Percentiles rank a stretch among this genome's conserved stretches.
Evolutionary conservation across 2,797 vertebrate species (phyloP).

Genomic region (Hoplostethus mediterraneus): DNA sequence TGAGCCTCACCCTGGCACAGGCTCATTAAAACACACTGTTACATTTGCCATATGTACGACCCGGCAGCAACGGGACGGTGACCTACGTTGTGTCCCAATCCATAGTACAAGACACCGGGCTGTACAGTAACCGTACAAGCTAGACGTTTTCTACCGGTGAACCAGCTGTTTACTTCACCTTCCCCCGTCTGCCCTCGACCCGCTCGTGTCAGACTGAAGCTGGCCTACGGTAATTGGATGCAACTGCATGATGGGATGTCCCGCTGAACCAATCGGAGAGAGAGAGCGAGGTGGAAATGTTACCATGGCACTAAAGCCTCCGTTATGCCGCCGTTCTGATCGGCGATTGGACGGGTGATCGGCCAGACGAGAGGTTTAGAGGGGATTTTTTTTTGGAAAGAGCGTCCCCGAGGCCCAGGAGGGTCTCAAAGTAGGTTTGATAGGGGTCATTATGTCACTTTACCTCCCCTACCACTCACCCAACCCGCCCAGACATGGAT

Average conservation of each 20-base stretch:
- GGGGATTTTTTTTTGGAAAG: slow-evolving; percentile 53
- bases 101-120: slow-evolving; percentile 25
- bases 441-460: slow-evolving; percentile 50
- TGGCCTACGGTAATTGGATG: slow-evolving; percentile 55
- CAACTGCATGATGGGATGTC: slow-evolving; percentile 48
- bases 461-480: slow-evolving; percentile 26
- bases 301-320: slow-evolving; percentile 52
- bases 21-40: slow-evolving; percentile 52
- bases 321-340: slow-evolving; percentile 39
- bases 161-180: slow-evolving; percentile 57
- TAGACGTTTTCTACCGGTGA: slow-evolving; percentile 45
- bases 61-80: slow-evolving; percentile 35
- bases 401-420: slow-evolving; percentile 22
- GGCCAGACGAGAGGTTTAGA: slow-evolving; percentile 45
- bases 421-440: slow-evolving; percentile 42
- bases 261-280: slow-evolving; percentile 42
- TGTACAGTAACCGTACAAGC: slow-evolving; percentile 28
- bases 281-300: slow-evolving; percentile 58
- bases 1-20: slow-evolving; percentile 28
- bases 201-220: slow-evolving; percentile 61
- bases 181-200: slow-evolving; percentile 59
- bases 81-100: slow-evolving; percentile 26
- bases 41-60: slow-evolving; percentile 42
- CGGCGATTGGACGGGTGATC: slow-evolving; percentile 45
- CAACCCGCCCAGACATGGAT: slow-evolving; percentile 28